phyloP scores from a whole-genome alignment of 1,140 invertebrate genomes.

The Tenebrio molitor region DNA sequence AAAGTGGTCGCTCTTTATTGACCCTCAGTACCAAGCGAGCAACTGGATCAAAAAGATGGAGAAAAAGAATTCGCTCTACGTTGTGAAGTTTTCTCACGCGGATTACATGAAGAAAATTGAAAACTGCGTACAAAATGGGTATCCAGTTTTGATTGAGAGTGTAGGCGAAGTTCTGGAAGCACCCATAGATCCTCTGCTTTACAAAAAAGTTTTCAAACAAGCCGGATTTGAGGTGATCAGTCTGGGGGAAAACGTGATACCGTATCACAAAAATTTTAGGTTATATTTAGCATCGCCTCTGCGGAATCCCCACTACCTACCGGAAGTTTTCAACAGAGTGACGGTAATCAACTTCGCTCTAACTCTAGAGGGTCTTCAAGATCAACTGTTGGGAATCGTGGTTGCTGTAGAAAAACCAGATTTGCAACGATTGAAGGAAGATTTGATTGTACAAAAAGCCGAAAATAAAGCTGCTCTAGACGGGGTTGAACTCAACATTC shows the following conservation, averaged over 20 bases:
- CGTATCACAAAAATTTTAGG: constrained; percentile 83
- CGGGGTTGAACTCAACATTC: constrained; percentile 91
- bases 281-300: constrained; percentile 93
- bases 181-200: constrained; percentile 85
- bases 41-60: constrained; percentile 96
- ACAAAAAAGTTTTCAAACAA: constrained; percentile 86
- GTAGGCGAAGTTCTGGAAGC: constrained; percentile 88
- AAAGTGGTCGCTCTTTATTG: constrained; percentile 90
- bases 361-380: constrained; percentile 89
- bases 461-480: constrained; percentile 86
- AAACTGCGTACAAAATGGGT: constrained; percentile 86
- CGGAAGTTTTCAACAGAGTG: constrained; percentile 92
- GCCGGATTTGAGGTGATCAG: constrained; percentile 84
- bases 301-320: constrained; percentile 91
- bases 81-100: constrained; percentile 84
- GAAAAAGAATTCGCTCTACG: constrained; percentile 82
- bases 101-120: constrained; percentile 90
- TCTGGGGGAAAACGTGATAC: constrained; percentile 86
- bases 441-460: constrained; percentile 87
- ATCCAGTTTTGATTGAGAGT: constrained; percentile 88
- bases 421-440: constrained; percentile 89
- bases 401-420: constrained; percentile 93
- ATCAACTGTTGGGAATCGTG: constrained; percentile 93
- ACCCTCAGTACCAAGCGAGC: constrained; percentile 90
- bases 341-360: constrained; percentile 94